These are phyloP conservation scores for Trachelipus rathkii DNA, from an alignment of 1,140 invertebrate species.

Conservation along the genomic window DNA sequence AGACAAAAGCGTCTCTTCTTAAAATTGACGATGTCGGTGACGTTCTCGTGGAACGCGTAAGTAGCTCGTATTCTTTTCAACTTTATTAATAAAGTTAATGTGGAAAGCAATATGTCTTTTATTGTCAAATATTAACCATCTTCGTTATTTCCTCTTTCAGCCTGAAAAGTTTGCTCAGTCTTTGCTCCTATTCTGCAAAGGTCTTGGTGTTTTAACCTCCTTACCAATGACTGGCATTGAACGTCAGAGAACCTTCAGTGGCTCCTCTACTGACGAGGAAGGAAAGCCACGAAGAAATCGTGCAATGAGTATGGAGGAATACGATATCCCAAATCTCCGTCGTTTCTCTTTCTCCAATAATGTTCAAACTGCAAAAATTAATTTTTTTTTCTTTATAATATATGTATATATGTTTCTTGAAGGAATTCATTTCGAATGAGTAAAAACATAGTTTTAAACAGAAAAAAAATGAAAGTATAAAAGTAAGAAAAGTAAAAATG, in stretches of 20 bases:
- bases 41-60: conserved; percentile 72
- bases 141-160: conserved; percentile 55
- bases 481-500: too few relatives aligned
- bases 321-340: conserved; percentile 70
- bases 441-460: too few relatives aligned
- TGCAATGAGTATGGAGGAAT: conserved; percentile 69
- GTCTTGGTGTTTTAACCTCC: conserved; percentile 69
- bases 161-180: conserved; percentile 75
- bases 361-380: neutral
- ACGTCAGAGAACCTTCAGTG: conserved; percentile 57
- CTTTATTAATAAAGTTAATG: too few relatives aligned
- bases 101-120: too few relatives aligned
- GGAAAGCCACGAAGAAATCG: conserved; percentile 50
- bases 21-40: conserved; percentile 75
- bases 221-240: conserved; percentile 67
- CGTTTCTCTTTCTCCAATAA: conserved; percentile 62
- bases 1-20: conserved; percentile 73
- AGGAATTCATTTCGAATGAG: too few relatives aligned
- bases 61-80: conserved; percentile 42
- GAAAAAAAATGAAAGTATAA: too few relatives aligned
- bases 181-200: conserved; percentile 75
- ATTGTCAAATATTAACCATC: too few relatives aligned
- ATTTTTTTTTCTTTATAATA: too few relatives aligned
- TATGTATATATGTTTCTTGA: too few relatives aligned
- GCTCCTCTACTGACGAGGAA: conserved; percentile 54